phyloP scores from a whole-genome alignment of 2,797 vertebrate species.

The Anguilla obscura region DNA sequence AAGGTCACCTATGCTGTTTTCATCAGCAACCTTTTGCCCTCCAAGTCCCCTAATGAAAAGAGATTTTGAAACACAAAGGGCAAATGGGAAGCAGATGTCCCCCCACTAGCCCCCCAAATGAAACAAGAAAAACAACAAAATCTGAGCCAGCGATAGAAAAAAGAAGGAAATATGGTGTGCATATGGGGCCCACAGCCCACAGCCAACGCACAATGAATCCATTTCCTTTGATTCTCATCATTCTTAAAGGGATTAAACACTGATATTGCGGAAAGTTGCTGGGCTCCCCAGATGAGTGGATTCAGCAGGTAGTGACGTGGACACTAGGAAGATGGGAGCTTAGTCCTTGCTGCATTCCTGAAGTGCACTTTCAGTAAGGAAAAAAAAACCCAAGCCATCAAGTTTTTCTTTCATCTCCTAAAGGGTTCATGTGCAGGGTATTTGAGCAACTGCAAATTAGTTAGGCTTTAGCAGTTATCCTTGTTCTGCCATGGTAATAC shows the following conservation, averaged over 20 bases:
- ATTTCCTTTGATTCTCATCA: conserved; percentile 60
- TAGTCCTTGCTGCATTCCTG: neutral
- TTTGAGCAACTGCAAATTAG: neutral
- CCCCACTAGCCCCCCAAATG: conserved; percentile 37
- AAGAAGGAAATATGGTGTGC: conserved; percentile 62
- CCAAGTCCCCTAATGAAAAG: conserved; percentile 35
- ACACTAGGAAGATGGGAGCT: neutral
- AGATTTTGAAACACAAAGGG: conserved; percentile 41
- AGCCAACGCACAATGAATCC: conserved; percentile 51
- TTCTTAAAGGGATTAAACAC: conserved; percentile 52
- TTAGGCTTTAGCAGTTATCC: neutral
- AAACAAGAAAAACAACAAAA: conserved; percentile 34
- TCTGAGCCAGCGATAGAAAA: conserved; percentile 52
- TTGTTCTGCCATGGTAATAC: too few species aligned
- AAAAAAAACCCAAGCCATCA: neutral
- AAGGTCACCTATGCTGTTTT: conserved; percentile 10
- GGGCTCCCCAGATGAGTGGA: conserved; percentile 42
- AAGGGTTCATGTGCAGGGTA: neutral
- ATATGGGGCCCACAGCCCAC: conserved; percentile 65
- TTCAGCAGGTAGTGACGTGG: conserved; percentile 40
- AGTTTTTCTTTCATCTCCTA: neutral
- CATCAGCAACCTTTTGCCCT: conserved; percentile 28
- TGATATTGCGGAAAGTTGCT: conserved; percentile 47
- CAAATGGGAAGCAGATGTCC: conserved; percentile 56
- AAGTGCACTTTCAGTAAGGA: neutral